Evolutionary conservation across 2,113 vertebrate genomes (phyloP).

Genomic region (Illadopsis cleaveri): DNA sequence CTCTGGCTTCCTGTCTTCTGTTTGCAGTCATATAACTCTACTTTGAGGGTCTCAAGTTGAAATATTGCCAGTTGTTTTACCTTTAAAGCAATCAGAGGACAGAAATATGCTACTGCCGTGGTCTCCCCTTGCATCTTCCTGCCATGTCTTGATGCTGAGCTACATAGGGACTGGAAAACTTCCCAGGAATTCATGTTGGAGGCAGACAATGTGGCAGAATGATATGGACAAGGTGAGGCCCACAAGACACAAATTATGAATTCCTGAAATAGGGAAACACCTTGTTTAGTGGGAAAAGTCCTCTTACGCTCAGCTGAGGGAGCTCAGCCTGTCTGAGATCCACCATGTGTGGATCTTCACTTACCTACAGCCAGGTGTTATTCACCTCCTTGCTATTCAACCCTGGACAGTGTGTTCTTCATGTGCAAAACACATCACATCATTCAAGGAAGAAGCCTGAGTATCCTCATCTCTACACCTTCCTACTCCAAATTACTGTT

Average conservation of each 20-base stretch:
- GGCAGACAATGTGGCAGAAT: neutral
- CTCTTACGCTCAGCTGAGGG: neutral
- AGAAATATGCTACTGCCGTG: accelerated
- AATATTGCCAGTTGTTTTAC: neutral
- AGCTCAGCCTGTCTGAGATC: neutral
- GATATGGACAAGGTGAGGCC: neutral
- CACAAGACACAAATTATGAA: neutral
- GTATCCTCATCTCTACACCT: neutral
- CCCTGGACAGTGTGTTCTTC: neutral
- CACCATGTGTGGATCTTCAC: neutral
- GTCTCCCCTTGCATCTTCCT: neutral
- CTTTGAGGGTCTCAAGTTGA: neutral
- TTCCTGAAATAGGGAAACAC: neutral
- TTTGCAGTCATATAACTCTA: neutral
- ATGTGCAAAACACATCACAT: neutral
- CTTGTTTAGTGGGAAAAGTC: neutral
- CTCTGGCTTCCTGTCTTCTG: neutral
- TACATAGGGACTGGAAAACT: neutral
- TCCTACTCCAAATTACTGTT: neutral
- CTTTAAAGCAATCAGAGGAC: neutral
- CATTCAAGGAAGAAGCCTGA: neutral
- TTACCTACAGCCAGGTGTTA: neutral
- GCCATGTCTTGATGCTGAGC: neutral
- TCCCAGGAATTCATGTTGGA: neutral
- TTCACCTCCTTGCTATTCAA: neutral